Base-by-base conservation (phyloP, 1,140 invertebrate genomes). In the Diuraphis noxia region DNA sequence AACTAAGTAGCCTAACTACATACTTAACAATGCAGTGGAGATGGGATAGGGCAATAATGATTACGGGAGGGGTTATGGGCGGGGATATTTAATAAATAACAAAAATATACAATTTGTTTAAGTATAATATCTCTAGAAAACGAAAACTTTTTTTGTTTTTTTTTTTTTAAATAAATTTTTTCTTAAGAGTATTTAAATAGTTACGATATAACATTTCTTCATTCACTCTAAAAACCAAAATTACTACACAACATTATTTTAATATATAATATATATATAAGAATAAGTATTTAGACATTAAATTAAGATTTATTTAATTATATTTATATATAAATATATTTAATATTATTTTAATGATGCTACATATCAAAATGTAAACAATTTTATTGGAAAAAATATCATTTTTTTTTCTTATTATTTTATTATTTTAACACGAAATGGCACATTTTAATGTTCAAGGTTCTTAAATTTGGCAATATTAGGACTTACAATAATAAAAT, bases 31-130 rank as follows among this genome's bases (percentile, higher is more conserved):
- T 91, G 89, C 88, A 90, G 88, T 82, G 34, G 77, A 46, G 88
- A 63, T 52, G 43, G 77, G 88, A 43, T 77, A 21, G 63, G 89
- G 89, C 77, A 82, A 91, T 91, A 82, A 81, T 91, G 30, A 91
- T 90, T 25, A 43, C 10, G 56, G 88, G 77, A 40, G 43, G 43
- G 88, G 43, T 23, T 3, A n/a, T 40, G 43, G 72, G 88, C 25
- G n/a, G 89, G 88, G 89, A 91, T 52, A 91, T 91, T 91, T 91
- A 81, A 91, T 91, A 91, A 91, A 91, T 91, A 91, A 91, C 89
- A 91, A 91, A 91, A 91, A 91, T 91, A 91, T 91, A 91, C 89
- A 91, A 91, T 91, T 91, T 91, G 43, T 91, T 91, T 91, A 91
- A 91, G 89, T 91, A 91, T 91, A 91, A 91, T 91, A 91, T 91